Conservation (phyloP, 64 coral and sea anemone species). For the Montipora sp. region DNA sequence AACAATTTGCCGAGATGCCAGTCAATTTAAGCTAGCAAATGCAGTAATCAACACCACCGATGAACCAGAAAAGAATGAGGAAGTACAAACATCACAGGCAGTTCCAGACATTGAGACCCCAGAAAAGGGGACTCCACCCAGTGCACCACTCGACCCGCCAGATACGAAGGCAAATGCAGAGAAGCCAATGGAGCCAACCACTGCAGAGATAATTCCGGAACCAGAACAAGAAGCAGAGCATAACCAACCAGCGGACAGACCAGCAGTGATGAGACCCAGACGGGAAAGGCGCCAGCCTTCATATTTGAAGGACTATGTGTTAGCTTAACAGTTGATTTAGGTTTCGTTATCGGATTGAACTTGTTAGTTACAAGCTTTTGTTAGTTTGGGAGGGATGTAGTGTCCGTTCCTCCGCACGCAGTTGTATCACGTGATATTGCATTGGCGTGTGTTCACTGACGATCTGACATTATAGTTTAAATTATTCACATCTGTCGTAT, state of each 20-base stretch:
- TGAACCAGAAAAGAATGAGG: too few species aligned
- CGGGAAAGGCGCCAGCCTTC: too few species aligned
- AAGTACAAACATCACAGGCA: not conserved
- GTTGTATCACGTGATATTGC: too few species aligned
- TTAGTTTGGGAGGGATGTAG: not conserved
- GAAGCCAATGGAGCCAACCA: not conserved
- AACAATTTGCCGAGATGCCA: slow-evolving; percentile 25
- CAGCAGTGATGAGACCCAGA: too few species aligned
- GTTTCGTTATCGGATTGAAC: not conserved
- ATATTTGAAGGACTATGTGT: too few species aligned
- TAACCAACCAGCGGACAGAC: too few species aligned
- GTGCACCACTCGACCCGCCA: not conserved
- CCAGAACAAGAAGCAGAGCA: not conserved
- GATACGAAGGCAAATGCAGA: not conserved
- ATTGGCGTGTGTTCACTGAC: not conserved
- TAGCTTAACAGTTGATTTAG: too few species aligned
- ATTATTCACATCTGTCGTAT: too few species aligned
- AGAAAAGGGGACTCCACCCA: slow-evolving; percentile 11
- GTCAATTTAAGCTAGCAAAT: too few species aligned
- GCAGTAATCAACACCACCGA: too few species aligned
- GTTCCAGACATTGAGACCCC: not conserved
- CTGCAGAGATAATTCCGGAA: not conserved
- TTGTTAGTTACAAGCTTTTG: too few species aligned
- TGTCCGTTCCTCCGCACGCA: not conserved
- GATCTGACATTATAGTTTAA: too few species aligned